Conservation (phyloP, 2,113 vertebrate species). For the Phylloscopus trochilus region DNA sequence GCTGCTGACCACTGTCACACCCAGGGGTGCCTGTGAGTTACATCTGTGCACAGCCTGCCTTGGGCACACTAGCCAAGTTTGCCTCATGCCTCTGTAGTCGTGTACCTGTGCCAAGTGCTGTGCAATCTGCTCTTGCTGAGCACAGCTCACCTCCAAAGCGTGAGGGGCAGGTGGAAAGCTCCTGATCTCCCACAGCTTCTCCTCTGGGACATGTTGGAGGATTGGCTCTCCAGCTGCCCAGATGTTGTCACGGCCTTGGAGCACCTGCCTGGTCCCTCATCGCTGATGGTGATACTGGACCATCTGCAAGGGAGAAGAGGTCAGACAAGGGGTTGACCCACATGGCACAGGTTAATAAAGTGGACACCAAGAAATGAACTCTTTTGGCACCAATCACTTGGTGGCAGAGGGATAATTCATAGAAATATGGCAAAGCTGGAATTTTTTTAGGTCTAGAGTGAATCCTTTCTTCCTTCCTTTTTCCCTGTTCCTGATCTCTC, state of each 20-base stretch:
- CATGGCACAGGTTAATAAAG: not conserved
- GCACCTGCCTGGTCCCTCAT: not conserved
- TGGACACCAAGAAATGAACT: not conserved
- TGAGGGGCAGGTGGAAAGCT: not conserved
- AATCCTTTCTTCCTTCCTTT: not conserved
- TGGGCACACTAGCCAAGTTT: fast-evolving
- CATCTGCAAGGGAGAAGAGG: not conserved
- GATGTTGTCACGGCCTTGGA: not conserved
- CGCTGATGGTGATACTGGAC: fast-evolving
- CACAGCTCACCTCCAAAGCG: fast-evolving
- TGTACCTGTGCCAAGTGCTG: not conserved
- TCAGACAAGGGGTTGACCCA: not conserved
- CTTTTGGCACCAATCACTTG: not conserved
- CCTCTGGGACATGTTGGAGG: not conserved
- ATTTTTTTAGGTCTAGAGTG: not conserved
- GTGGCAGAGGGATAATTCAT: not conserved
- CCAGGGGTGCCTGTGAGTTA: not conserved
- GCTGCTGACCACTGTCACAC: not conserved
- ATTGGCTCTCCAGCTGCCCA: not conserved
- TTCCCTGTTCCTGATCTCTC: not conserved
- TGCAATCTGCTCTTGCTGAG: not conserved
- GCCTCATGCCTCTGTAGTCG: not conserved
- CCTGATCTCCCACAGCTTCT: not conserved
- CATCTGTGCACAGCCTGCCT: not conserved
- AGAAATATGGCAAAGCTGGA: not conserved